These are phyloP conservation scores for Taenaris catops DNA, from an alignment of 2,888 invertebrate species.

Conservation along the genomic window DNA sequence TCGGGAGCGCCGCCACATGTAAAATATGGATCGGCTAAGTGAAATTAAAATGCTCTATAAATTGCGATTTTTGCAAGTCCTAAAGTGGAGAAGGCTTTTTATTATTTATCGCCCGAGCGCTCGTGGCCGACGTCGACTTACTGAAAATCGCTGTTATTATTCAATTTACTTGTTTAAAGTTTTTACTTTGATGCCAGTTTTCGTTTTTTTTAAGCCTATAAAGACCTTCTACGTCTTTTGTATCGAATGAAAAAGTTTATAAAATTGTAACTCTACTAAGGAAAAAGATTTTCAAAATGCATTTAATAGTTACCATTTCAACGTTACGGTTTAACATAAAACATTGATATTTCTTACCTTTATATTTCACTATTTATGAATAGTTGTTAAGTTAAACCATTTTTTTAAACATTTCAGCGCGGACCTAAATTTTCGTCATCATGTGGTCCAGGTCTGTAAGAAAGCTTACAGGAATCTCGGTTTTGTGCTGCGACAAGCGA, in stretches of 20 bases:
- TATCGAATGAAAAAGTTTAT: constrained; percentile 10
- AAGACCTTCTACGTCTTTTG: constrained; percentile 20
- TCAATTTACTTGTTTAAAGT: constrained; percentile 71
- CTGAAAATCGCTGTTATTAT: constrained; percentile 73
- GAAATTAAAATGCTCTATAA: constrained; percentile 80
- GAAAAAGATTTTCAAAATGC: no score
- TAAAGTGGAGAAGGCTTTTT: constrained; percentile 79
- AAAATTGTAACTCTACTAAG: constrained; percentile 5
- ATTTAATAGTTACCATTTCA: no score
- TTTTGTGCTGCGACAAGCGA: no score
- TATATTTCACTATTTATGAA: no score
- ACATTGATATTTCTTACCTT: no score
- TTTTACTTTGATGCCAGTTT: constrained; percentile 42
- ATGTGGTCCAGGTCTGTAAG: no score
- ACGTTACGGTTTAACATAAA: no score
- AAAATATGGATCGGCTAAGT: constrained; percentile 80
- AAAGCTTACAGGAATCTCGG: no score
- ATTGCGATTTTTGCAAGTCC: constrained; percentile 80
- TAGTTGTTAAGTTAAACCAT: no score
- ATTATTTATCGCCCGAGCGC: constrained; percentile 72
- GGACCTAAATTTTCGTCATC: no score
- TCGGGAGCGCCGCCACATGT: constrained; percentile 75
- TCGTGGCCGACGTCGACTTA: constrained; percentile 64
- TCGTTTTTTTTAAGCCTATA: constrained; percentile 25
- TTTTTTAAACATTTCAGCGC: no score